Evolutionary conservation across 2,113 vertebrate genomes (phyloP).

Genomic region (Ivindomyrus marchei): DNA sequence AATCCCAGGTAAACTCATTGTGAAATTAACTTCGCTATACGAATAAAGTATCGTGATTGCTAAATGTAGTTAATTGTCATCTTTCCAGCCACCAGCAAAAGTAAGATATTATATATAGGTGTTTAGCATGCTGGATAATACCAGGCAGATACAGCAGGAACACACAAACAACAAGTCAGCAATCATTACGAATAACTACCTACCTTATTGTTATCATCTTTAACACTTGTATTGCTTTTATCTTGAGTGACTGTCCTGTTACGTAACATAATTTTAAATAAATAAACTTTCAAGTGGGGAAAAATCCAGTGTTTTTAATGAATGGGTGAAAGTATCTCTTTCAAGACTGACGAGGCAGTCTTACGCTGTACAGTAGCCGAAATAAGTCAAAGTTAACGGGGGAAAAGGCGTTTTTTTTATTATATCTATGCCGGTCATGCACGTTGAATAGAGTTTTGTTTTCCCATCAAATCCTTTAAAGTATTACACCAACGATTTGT

Average conservation of each 20-base stretch:
- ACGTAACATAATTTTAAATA: constrained; percentile 47
- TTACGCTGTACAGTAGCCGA: constrained; percentile 12
- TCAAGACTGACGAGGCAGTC: neutral
- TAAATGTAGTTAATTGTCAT: neutral
- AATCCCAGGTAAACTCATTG: neutral
- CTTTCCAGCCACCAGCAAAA: neutral
- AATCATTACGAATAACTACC: neutral
- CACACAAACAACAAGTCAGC: neutral
- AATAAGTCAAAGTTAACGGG: neutral
- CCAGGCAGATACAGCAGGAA: neutral
- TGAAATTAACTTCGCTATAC: neutral
- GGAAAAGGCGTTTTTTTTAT: neutral
- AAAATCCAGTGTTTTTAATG: neutral
- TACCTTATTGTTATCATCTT: constrained; percentile 46
- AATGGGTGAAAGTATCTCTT: neutral
- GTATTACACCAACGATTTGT: neutral
- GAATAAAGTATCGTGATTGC: neutral
- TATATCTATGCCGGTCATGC: neutral
- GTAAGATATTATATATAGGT: neutral
- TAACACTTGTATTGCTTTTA: constrained; percentile 26
- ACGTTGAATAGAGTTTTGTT: neutral
- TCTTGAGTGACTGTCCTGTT: constrained; percentile 46
- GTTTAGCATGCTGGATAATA: neutral
- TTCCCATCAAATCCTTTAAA: neutral
- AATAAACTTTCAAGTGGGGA: neutral